Evolutionary conservation across 2,113 vertebrate genomes (phyloP).

Genomic region (Cavia aperea): DNA sequence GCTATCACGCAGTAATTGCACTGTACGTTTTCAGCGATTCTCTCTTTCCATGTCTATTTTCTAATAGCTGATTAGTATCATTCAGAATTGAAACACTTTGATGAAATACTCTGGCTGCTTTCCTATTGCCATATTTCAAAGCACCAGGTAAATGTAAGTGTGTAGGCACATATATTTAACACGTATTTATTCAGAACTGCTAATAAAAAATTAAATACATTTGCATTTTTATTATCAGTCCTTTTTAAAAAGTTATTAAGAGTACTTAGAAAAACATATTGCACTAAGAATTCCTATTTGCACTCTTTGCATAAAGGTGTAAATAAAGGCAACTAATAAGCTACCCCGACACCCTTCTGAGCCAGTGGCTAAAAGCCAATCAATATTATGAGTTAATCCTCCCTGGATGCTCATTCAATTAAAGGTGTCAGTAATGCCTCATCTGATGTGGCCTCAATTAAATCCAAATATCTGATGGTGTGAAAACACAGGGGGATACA

Average conservation of each 20-base stretch:
- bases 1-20: slow-evolving; percentile 44
- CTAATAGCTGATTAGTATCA: slow-evolving; percentile 75
- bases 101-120: slow-evolving; percentile 70
- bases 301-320: slow-evolving; percentile 85
- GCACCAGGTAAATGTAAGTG: slow-evolving; percentile 71
- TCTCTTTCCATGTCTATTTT: slow-evolving; percentile 60
- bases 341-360: slow-evolving; percentile 86
- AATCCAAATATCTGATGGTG: slow-evolving; percentile 87
- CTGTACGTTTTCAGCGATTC: slow-evolving; percentile 43
- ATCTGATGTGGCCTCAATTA: slow-evolving; percentile 91
- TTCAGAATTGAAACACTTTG: slow-evolving; percentile 68
- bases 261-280: slow-evolving; percentile 87
- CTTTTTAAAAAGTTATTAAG: slow-evolving; percentile 87
- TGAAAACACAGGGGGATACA: slow-evolving; percentile 83
- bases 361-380: slow-evolving; percentile 91
- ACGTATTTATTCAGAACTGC: slow-evolving; percentile 76
- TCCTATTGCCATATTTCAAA: slow-evolving; percentile 70
- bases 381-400: slow-evolving; percentile 89
- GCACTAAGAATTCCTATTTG: slow-evolving; percentile 82
- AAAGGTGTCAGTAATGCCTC: slow-evolving; percentile 91
- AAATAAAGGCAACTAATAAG: slow-evolving; percentile 90
- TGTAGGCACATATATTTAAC: slow-evolving; percentile 74
- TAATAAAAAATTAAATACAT: slow-evolving; percentile 83
- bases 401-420: slow-evolving; percentile 89
- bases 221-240: slow-evolving; percentile 86